phyloP scores from a whole-genome alignment of 2,888 invertebrate genomes.

The Ryuthela nishihirai region DNA sequence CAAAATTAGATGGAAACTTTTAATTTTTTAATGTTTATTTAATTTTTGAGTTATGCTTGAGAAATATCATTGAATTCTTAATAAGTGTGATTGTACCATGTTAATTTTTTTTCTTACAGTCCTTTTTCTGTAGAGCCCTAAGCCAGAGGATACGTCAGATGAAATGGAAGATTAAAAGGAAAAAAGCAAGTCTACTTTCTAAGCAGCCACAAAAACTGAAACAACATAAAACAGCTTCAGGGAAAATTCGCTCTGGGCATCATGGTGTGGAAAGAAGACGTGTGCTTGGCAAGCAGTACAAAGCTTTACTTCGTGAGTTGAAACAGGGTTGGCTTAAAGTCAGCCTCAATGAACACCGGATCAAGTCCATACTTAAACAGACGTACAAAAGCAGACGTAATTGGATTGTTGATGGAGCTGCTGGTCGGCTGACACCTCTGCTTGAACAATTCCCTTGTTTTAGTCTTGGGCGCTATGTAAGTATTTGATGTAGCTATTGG shows the following conservation, averaged over 20 bases:
- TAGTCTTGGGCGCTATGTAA: constrained; percentile 28
- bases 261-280: constrained; percentile 21
- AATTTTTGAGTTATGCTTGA: too few species aligned
- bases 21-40: too few species aligned
- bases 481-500: background rate
- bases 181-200: constrained; percentile 9
- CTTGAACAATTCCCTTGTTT: constrained; percentile 25
- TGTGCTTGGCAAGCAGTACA: constrained; percentile 21
- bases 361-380: constrained; percentile 18
- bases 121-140: constrained; percentile 29
- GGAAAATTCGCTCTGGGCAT: background rate
- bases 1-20: too few species aligned
- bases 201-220: background rate
- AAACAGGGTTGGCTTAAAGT: constrained; percentile 18
- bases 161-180: constrained; percentile 34
- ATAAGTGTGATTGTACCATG: too few species aligned
- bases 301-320: constrained; percentile 18
- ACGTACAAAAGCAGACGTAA: constrained; percentile 16
- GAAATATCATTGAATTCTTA: too few species aligned
- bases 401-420: constrained; percentile 8
- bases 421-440: constrained; percentile 11
- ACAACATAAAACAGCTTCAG: background rate
- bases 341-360: constrained; percentile 12
- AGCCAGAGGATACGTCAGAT: constrained; percentile 34
- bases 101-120: too few species aligned